These are phyloP conservation scores for Alviniconcha strummeri DNA, from an alignment of 2,888 invertebrate species.

Conservation along the genomic window DNA sequence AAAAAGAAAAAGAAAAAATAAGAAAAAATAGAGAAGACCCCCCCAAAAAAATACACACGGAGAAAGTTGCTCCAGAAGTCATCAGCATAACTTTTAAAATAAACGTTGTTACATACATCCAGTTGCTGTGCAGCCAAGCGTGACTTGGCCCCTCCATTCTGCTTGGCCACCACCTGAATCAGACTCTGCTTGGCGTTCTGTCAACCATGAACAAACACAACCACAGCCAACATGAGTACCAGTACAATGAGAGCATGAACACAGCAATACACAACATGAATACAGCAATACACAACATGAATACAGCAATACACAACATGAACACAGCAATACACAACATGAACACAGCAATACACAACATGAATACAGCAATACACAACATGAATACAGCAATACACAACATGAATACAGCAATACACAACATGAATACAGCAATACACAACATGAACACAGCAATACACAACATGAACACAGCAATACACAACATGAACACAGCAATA, in stretches of 20 bases:
- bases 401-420: too few relatives aligned
- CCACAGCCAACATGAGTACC: background rate
- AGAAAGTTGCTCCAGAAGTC: too few relatives aligned
- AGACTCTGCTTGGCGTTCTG: constrained; percentile 64
- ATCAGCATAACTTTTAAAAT: too few relatives aligned
- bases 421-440: background rate
- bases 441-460: background rate
- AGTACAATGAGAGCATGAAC: background rate
- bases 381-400: too few relatives aligned
- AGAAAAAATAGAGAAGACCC: too few relatives aligned
- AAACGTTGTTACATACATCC: constrained; percentile 45
- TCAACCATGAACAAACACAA: constrained; percentile 22
- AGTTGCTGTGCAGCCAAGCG: constrained; percentile 54
- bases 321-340: background rate
- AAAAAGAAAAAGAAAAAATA: too few relatives aligned
- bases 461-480: background rate
- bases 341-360: background rate
- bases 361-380: background rate
- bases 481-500: background rate
- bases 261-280: background rate
- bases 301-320: background rate
- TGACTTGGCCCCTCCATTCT: constrained; percentile 57
- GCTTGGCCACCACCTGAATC: constrained; percentile 61
- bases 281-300: background rate
- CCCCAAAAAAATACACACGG: too few relatives aligned